Evolutionary conservation across 1,140 invertebrate species (phyloP).

Genomic region (Limonius californicus): DNA sequence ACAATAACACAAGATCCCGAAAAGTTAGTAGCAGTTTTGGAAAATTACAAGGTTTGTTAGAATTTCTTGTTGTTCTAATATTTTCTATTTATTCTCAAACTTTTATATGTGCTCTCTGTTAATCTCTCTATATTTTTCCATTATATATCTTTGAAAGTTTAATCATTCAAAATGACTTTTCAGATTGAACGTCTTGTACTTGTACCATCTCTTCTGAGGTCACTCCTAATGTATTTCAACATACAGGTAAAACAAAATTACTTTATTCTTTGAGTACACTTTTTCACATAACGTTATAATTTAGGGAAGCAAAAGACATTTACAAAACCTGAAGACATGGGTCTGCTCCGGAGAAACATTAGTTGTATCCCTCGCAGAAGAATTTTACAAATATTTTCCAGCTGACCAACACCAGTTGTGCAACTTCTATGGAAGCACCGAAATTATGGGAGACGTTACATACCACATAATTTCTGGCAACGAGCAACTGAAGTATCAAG

Average conservation of each 20-base stretch:
- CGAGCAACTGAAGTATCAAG: constrained; percentile 57
- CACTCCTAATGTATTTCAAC: constrained; percentile 62
- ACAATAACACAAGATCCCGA: constrained; percentile 70
- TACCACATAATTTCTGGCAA: constrained; percentile 53
- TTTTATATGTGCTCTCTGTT: no score
- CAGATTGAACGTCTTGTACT: constrained; percentile 73
- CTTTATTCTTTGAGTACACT: background rate
- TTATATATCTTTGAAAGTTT: no score
- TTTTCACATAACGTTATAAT: no score
- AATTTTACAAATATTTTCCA: constrained; percentile 70
- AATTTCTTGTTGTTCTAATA: no score
- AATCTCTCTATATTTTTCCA: no score
- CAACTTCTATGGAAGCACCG: constrained; percentile 88
- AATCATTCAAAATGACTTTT: no score
- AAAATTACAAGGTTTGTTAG: constrained; percentile 69
- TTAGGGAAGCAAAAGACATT: constrained; percentile 38
- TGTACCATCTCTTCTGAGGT: constrained; percentile 76
- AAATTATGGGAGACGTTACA: constrained; percentile 81
- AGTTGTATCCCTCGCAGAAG: constrained; percentile 58
- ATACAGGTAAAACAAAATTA: constrained; percentile 36
- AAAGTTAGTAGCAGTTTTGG: constrained; percentile 61
- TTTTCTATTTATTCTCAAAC: no score
- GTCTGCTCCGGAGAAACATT: constrained; percentile 80
- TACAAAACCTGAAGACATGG: constrained; percentile 67
- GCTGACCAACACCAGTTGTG: constrained; percentile 60